Evolutionary conservation across 2,888 invertebrate genomes (phyloP).

Genomic region (Drosophila tanythrix): DNA sequence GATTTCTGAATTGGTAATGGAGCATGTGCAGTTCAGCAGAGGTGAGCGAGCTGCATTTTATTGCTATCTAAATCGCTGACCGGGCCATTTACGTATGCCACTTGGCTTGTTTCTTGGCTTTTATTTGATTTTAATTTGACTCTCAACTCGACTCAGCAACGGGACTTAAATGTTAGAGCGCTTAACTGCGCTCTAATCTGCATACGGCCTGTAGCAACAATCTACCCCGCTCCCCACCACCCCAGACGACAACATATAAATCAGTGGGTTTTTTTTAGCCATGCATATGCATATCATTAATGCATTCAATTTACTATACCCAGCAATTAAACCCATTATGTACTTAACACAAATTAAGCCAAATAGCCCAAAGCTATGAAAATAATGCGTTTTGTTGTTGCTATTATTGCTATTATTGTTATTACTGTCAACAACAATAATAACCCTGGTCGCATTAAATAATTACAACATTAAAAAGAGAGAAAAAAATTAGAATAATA

Average conservation of each 20-base stretch:
- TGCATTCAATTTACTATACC: slow-evolving; percentile 70
- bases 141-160: slow-evolving; percentile 33
- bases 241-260: slow-evolving; percentile 17
- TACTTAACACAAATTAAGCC: slow-evolving; percentile 39
- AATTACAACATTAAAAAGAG: slow-evolving; percentile 47
- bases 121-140: slow-evolving; percentile 78
- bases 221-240: not conserved
- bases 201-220: slow-evolving; percentile 44
- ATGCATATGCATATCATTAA: slow-evolving; percentile 48
- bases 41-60: slow-evolving; percentile 73
- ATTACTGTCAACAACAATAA: slow-evolving; percentile 16
- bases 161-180: slow-evolving; percentile 65
- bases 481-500: slow-evolving; percentile 20
- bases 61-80: slow-evolving; percentile 76
- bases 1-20: slow-evolving; percentile 77
- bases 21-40: slow-evolving; percentile 74
- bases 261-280: slow-evolving; percentile 16
- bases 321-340: slow-evolving; percentile 74
- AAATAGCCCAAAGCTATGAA: slow-evolving; percentile 56
- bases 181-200: slow-evolving; percentile 53
- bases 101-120: slow-evolving; percentile 52
- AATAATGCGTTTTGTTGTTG: slow-evolving; percentile 32
- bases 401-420: slow-evolving; percentile 23
- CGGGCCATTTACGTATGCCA: slow-evolving; percentile 61
- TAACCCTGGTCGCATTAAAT: slow-evolving; percentile 53